Conservation (phyloP, 2,113 vertebrate genomes). For the Toxotes chatareus region DNA sequence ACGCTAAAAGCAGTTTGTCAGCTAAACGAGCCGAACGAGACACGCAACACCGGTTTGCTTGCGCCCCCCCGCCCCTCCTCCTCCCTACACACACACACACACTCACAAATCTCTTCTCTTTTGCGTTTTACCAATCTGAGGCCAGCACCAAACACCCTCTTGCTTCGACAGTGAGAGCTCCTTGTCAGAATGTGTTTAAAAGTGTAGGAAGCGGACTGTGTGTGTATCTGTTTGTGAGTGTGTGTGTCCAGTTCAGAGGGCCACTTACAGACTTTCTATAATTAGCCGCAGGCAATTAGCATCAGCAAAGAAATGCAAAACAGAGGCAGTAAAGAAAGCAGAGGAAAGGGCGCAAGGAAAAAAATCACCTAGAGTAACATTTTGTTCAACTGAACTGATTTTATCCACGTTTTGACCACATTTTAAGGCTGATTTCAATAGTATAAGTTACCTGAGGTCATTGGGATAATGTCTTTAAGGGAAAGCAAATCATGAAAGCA, state of each 20-base stretch:
- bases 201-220: conserved; percentile 11
- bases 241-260: conserved; percentile 41
- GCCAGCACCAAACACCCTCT: conserved; percentile 17
- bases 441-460: neutral
- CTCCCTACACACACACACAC: neutral
- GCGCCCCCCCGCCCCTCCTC: conserved; percentile 4
- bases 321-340: conserved; percentile 21
- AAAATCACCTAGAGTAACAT: conserved; percentile 5
- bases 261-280: conserved; percentile 59
- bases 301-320: conserved; percentile 53
- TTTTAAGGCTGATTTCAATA: conserved; percentile 12
- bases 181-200: conserved; percentile 46
- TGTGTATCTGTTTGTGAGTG: neutral
- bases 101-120: conserved; percentile 26
- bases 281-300: conserved; percentile 72
- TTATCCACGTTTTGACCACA: conserved; percentile 12
- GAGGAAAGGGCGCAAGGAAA: conserved; percentile 13
- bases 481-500: conserved; percentile 1
- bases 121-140: conserved; percentile 8
- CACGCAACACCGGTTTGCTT: conserved; percentile 63
- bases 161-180: conserved; percentile 23
- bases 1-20: conserved; percentile 78
- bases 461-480: neutral
- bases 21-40: conserved; percentile 74
- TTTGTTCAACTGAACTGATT: conserved; percentile 27